phyloP scores from a whole-genome alignment of 2,797 vertebrate genomes.

The Apogon hyalosoma region DNA sequence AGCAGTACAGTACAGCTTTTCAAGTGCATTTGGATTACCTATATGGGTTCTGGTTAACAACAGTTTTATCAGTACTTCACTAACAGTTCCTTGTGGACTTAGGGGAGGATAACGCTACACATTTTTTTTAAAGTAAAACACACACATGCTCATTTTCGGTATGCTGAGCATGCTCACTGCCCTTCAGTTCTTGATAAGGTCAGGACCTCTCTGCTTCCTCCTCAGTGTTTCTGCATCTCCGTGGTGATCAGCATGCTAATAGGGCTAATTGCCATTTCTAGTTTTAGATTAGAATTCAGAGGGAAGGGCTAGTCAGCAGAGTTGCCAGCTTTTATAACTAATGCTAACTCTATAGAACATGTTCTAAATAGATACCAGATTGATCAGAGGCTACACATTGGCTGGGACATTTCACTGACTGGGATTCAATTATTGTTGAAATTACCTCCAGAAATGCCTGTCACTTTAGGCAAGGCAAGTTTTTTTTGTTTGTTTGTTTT shows the following conservation, averaged over 20 bases:
- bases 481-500: too few relatives aligned
- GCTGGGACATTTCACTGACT: background rate
- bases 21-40: too few relatives aligned
- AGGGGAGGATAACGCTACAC: background rate
- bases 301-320: slow-evolving; percentile 20
- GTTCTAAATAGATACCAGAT: background rate
- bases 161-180: slow-evolving; percentile 64
- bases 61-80: too few relatives aligned
- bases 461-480: background rate
- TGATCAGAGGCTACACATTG: background rate
- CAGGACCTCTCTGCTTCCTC: slow-evolving; percentile 68
- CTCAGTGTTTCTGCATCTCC: slow-evolving; percentile 56
- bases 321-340: slow-evolving; percentile 22
- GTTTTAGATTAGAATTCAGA: slow-evolving; percentile 65
- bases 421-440: background rate
- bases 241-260: slow-evolving; percentile 77
- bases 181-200: slow-evolving; percentile 78
- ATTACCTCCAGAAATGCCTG: slow-evolving; percentile 7
- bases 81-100: too few relatives aligned
- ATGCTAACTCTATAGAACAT: slow-evolving; percentile 18
- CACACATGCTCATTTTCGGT: slow-evolving; percentile 34
- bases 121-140: slow-evolving; percentile 1
- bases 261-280: slow-evolving; percentile 71
- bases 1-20: too few relatives aligned
- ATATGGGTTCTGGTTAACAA: too few relatives aligned